phyloP scores from a whole-genome alignment of 2,113 vertebrate species.

The Tychaedon coryphoeus region DNA sequence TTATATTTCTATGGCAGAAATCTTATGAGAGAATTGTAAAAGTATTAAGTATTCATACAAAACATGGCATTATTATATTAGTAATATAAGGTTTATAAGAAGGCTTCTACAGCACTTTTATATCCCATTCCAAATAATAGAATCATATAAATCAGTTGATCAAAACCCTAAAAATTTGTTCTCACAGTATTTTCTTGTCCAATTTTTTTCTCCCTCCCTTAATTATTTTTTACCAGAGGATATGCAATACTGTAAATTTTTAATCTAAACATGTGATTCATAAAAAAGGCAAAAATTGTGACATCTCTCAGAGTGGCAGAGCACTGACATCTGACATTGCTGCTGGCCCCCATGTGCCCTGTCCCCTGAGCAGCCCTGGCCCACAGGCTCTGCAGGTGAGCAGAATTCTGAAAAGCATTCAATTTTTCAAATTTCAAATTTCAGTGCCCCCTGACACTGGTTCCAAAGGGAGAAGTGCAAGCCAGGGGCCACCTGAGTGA shows the following conservation, averaged over 20 bases:
- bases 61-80: constrained; percentile 53
- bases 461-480: not conserved
- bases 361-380: not conserved
- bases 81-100: constrained; percentile 36
- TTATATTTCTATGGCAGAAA: constrained; percentile 24
- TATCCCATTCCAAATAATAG: constrained; percentile 1
- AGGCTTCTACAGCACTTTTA: constrained; percentile 6
- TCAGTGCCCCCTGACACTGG: fast-evolving
- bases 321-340: fast-evolving
- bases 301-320: no score
- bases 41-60: constrained; percentile 63
- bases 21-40: constrained; percentile 65
- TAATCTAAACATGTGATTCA: not conserved
- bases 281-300: not conserved
- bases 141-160: constrained; percentile 37
- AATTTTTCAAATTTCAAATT: no score
- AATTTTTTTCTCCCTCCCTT: not conserved
- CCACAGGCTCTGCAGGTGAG: fast-evolving
- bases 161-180: not conserved
- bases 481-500: not conserved
- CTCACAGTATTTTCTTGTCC: not conserved
- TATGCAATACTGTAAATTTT: not conserved
- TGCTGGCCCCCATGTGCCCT: fast-evolving
- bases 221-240: not conserved
- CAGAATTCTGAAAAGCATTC: not conserved